Evolutionary conservation across 2,113 vertebrate species (phyloP), one percentile per base, ranked within the genome.

Genomic region (Datnioides undecimradiatus): DNA sequence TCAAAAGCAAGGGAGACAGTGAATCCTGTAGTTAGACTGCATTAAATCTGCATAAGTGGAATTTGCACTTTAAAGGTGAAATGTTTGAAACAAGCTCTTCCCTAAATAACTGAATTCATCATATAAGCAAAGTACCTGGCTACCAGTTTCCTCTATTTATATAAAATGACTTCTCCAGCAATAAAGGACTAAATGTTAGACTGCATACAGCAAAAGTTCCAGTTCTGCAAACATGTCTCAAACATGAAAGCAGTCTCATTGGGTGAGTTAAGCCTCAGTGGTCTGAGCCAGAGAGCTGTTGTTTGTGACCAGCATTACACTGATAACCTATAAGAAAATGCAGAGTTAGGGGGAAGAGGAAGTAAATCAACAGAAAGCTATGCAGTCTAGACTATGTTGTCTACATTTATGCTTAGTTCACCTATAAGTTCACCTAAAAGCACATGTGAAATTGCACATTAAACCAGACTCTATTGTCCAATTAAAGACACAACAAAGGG

Each of bases 141-240:
- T 13, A 14, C n/a, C 25, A 2, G 11, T 60, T 6, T 57, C 3
- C 5, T 23, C 8, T 25, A 2, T 10, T 29, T 76, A n/a, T 57
- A n/a, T 58, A 49, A 66, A 40, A 38, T 16, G 2, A 48, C 5
- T 34, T 13, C 23, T 69, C 25, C 19, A 10, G 17, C 16, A 34
- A 59, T 72, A 11, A 29, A 19, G 23, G n/a, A 54, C 27, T 29
- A 16, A 7, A 29, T 17, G 51, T 54, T 54, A 16, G 25, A 16
- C 16, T 7, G 7, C 12, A 38, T 14, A 21, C 17, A n/a, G 33
- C 17, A 19, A 40, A 38, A 74, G 36, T 75, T 81, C 75, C 43
- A 68, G 38, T 81, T 81, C 54, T 57, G 29, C 29, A 66, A 62
- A 71, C 27, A 16, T 25, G 27, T 63, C 31, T 64, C 54, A 34